Evolutionary conservation across 2,797 vertebrate genomes (phyloP).

Genomic region (Eutrigla gurnardus): DNA sequence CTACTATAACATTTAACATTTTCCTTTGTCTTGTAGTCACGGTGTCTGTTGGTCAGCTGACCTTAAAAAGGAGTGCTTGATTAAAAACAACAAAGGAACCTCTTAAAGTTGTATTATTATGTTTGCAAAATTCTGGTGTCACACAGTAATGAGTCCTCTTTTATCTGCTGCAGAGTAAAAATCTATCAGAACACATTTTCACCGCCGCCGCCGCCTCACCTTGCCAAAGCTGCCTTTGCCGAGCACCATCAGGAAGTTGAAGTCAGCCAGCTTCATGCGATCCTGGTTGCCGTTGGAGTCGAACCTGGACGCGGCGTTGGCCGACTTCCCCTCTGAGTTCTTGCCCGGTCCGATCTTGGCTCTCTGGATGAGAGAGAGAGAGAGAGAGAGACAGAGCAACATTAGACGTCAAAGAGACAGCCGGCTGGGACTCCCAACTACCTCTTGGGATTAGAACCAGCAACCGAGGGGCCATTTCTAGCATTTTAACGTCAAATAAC

Average conservation of each 20-base stretch:
- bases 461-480: neutral
- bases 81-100: neutral
- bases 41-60: neutral
- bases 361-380: conserved; percentile 81
- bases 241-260: conserved; percentile 98
- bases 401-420: neutral
- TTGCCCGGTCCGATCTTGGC: conserved; percentile 93
- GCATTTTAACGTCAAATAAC: neutral
- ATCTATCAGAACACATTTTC: too few relatives aligned
- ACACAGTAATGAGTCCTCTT: neutral
- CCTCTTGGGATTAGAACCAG: neutral
- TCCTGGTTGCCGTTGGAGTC: conserved; percentile 96
- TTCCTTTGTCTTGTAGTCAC: neutral
- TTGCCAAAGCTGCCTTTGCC: conserved; percentile 99
- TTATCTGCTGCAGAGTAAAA: neutral
- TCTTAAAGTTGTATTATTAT: neutral
- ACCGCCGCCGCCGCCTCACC: conserved; percentile 75
- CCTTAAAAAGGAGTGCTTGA: neutral
- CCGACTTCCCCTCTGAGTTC: conserved; percentile 86
- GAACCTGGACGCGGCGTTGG: conserved; percentile 89
- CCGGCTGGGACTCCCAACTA: too few relatives aligned
- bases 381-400: neutral
- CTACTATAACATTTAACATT: neutral
- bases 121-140: neutral
- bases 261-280: conserved; percentile 94